These are phyloP conservation scores for Anolis carolinensis DNA, from an alignment of 2,113 vertebrate species.

Conservation along the genomic window DNA sequence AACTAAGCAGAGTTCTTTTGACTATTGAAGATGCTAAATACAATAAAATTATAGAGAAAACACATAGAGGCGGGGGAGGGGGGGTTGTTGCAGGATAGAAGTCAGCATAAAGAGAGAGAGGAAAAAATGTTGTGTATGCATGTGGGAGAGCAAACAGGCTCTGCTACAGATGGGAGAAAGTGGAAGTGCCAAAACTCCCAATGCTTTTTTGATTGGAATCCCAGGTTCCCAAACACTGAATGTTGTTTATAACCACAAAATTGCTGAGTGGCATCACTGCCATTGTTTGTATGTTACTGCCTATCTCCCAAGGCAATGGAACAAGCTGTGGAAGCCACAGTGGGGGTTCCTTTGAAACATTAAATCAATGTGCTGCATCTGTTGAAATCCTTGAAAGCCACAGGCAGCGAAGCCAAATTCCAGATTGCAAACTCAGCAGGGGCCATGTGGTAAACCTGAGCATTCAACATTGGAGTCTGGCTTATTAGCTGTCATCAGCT, in stretches of 20 bases:
- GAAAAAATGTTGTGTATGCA: conserved; percentile 40
- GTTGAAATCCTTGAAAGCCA: conserved; percentile 66
- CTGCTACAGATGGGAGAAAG: conserved; percentile 59
- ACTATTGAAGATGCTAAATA: not conserved
- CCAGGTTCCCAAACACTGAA: conserved; percentile 66
- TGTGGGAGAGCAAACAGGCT: conserved; percentile 8
- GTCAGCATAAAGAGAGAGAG: conserved; percentile 45
- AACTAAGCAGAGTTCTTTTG: conserved; percentile 1
- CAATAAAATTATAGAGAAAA: conserved; percentile 33
- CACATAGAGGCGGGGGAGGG: not conserved
- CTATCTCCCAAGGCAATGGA: conserved; percentile 62
- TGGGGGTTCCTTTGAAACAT: conserved; percentile 64
- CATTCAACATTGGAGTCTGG: conserved; percentile 53
- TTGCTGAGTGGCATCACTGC: conserved; percentile 49
- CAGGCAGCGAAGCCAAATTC: conserved; percentile 65
- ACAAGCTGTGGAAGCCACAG: conserved; percentile 69
- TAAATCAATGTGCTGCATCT: conserved; percentile 70
- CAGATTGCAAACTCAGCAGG: conserved; percentile 58
- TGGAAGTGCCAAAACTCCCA: conserved; percentile 62
- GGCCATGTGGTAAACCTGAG: conserved; percentile 39
- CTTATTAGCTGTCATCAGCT: conserved; percentile 47
- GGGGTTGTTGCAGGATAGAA: not conserved
- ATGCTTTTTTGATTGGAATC: conserved; percentile 61
- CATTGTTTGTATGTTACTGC: conserved; percentile 67
- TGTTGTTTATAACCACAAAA: conserved; percentile 68